phyloP scores from a whole-genome alignment of 2,888 invertebrate species.

The Phoenoteleia sp. region DNA sequence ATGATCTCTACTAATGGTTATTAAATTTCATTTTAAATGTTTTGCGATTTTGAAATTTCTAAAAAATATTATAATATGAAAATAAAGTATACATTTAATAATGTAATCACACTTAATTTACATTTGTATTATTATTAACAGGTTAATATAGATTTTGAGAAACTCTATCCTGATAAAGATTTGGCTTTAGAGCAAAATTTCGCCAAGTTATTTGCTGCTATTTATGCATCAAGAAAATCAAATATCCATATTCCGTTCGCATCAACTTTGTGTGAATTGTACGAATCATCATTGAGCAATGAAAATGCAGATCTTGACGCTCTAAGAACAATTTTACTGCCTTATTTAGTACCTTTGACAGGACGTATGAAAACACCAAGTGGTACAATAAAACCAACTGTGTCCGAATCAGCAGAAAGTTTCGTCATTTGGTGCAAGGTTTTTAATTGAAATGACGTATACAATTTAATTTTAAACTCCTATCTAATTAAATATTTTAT shows the following conservation, averaged over 20 bases:
- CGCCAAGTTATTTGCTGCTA: slow-evolving; percentile 1
- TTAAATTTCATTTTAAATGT: too few species aligned
- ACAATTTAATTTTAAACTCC: background rate
- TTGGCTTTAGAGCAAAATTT: slow-evolving; percentile 1
- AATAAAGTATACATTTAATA: too few species aligned
- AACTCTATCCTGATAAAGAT: slow-evolving; percentile 17
- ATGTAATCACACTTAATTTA: too few species aligned
- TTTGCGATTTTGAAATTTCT: too few species aligned
- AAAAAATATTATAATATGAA: too few species aligned
- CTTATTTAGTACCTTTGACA: slow-evolving; percentile 20
- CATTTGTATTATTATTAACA: too few species aligned
- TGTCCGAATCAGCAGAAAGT: slow-evolving; percentile 2
- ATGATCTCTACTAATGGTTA: too few species aligned
- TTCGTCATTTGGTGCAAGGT: slow-evolving; percentile 47
- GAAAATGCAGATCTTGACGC: slow-evolving; percentile 35
- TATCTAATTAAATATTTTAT: background rate
- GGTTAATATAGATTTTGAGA: slow-evolving; percentile 25
- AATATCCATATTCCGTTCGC: slow-evolving; percentile 4
- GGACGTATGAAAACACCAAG: slow-evolving; percentile 9
- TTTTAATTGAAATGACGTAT: background rate
- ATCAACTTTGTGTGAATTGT: slow-evolving; percentile 12
- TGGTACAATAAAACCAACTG: background rate
- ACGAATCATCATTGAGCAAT: background rate
- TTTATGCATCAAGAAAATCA: slow-evolving; percentile 12
- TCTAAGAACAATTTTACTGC: slow-evolving; percentile 23